phyloP scores from a whole-genome alignment of 2,113 vertebrate genomes.

The Canis aureus region DNA sequence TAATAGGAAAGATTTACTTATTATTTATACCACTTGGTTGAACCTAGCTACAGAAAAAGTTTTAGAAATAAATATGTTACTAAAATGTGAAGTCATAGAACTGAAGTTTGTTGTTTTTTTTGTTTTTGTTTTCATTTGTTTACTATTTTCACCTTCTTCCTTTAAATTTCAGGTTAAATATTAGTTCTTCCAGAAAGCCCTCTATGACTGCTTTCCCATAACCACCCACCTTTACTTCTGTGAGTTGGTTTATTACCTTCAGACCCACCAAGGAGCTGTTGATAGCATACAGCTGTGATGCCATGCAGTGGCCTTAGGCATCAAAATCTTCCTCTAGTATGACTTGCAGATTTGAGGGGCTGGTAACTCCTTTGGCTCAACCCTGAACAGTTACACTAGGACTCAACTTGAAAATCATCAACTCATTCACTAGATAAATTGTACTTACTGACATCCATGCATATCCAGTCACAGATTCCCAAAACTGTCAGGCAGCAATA shows the following conservation, averaged over 20 bases:
- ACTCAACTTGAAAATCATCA: conserved; percentile 29
- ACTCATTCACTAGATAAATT: neutral
- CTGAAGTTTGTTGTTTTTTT: neutral
- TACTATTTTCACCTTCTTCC: neutral
- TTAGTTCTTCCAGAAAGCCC: neutral
- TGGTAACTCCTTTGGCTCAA: neutral
- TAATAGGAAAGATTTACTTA: neutral
- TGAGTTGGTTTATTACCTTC: neutral
- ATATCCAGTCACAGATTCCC: neutral
- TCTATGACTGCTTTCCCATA: neutral
- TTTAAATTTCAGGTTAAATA: neutral
- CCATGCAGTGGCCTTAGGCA: neutral
- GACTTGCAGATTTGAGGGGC: neutral
- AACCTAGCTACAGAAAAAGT: neutral
- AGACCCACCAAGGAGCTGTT: neutral
- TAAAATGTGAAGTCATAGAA: conserved; percentile 37
- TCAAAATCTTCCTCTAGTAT: neutral
- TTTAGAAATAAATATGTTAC: neutral
- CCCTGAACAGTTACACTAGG: neutral
- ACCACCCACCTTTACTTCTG: neutral
- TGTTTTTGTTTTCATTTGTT: neutral
- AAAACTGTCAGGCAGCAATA: neutral
- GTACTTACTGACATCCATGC: neutral
- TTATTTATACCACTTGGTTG: neutral
- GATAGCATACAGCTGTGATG: neutral